These are phyloP conservation scores for Dipodomys merriami DNA, from an alignment of 2,113 vertebrate genomes.

Conservation along the genomic window DNA sequence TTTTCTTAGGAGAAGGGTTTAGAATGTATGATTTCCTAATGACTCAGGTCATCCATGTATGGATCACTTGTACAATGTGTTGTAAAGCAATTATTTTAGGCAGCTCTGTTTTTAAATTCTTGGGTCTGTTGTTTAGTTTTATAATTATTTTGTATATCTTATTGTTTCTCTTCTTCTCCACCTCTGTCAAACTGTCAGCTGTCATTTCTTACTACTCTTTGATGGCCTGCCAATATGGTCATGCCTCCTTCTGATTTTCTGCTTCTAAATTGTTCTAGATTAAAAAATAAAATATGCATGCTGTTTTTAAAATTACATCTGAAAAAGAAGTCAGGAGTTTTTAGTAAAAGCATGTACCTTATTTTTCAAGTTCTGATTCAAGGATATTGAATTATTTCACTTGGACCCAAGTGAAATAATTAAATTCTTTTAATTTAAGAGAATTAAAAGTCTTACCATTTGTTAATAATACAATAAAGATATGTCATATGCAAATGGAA, in stretches of 20 bases:
- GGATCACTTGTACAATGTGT: not conserved
- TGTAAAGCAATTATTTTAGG: constrained; percentile 30
- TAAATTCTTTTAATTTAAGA: too few species aligned
- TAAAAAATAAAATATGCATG: constrained; percentile 61
- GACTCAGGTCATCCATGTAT: not conserved
- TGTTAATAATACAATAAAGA: constrained; percentile 34
- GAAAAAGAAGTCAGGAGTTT: constrained; percentile 29
- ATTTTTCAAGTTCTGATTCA: not conserved
- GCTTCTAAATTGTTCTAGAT: constrained; percentile 65
- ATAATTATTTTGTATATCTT: constrained; percentile 53
- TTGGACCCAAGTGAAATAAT: too few species aligned
- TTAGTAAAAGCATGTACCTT: not conserved
- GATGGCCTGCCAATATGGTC: constrained; percentile 34
- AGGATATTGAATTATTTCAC: constrained; percentile 19
- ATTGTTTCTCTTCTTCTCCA: not conserved
- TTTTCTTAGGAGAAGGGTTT: not conserved
- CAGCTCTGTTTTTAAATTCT: not conserved
- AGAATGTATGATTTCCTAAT: not conserved
- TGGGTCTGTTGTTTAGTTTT: constrained; percentile 18
- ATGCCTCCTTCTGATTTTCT: constrained; percentile 58
- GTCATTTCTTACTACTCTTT: constrained; percentile 59
- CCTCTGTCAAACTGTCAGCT: constrained; percentile 43
- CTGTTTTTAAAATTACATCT: constrained; percentile 10
- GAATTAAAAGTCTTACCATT: not conserved
- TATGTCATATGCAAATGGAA: not conserved